Base-by-base conservation (phyloP, 2,797 vertebrate species). In the Miichthys miiuy region DNA sequence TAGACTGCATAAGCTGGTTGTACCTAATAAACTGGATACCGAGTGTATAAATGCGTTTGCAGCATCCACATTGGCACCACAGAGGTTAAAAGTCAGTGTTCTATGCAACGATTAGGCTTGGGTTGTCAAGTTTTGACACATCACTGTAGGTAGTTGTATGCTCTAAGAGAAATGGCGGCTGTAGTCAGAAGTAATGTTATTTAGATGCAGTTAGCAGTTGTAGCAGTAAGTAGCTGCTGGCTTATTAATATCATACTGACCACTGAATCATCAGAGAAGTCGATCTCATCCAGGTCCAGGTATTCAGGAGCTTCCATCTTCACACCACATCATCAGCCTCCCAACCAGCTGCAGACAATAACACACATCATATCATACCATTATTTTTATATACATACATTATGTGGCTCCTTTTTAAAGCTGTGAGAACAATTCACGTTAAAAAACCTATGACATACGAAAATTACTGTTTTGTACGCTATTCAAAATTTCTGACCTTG, bases 221-320 rank as follows among this genome's bases (percentile, higher is more conserved):
- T 12, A 13, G 56, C 30, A n/a, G 56, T 13, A 21, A 16, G 13
- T 7, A 46, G 38, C 6, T 25, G 51, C 30, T 57, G 16, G 21
- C 4, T 38, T 4, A 4, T 61, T n/a, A 48, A 8, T 13, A 13
- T 41, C 34, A 20, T 41, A 97, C 98, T 97, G 92, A 99, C 98
- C 90, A 95, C 96, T 91, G 97, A 94, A 83, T 99, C 98, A 91
- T 99, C 97, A 57, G 96, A 97, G 93, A 99, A 99, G 95, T 99
- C 98, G 83, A 99, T 99, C 96, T 99, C 97, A 90, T 99, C 98
- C 95, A 99, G 96, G 94, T 99, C 98, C 93, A 99, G 96, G 90
- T 99, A 99, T 89, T 99, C 98, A 95, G 98, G 98, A 92, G 96
- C 96, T 94, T 99, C 98, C 98, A 99, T 99, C 93, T 95, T 97